Conservation (phyloP, 1,140 invertebrate genomes). For the Pseudoatta argentina region DNA sequence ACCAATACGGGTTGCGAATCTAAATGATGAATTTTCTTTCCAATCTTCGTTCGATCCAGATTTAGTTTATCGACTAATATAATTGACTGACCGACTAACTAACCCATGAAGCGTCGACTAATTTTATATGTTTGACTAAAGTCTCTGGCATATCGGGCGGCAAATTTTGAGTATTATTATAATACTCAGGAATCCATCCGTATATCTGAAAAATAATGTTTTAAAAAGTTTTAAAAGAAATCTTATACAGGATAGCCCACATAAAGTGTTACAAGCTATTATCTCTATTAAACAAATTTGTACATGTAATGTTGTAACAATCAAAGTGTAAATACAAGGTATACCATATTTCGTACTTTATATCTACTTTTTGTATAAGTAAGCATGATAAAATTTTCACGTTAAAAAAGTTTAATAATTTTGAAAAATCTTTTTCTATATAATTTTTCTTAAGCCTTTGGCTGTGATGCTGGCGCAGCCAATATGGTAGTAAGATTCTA, state of each 20-base stretch:
- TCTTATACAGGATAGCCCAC: neutral
- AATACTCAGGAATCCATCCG: conserved; percentile 92
- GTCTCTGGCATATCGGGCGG: conserved; percentile 90
- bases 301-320: neutral
- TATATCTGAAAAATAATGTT: conserved; percentile 85
- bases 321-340: neutral
- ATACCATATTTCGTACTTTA: neutral
- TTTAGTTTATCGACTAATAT: conserved; percentile 60
- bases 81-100: conserved; percentile 73
- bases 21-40: neutral
- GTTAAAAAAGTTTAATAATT: neutral
- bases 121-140: conserved; percentile 88
- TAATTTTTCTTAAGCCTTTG: neutral
- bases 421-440: neutral
- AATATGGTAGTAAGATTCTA: too few species aligned
- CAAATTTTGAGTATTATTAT: conserved; percentile 88
- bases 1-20: neutral
- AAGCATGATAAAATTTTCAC: neutral
- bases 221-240: conserved; percentile 27
- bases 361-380: neutral
- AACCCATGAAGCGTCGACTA: conserved; percentile 72
- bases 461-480: too few species aligned
- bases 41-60: conserved; percentile 31
- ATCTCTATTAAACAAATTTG: neutral
- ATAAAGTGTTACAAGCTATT: neutral